Base-by-base conservation (phyloP, 2,113 vertebrate species). In the Pteruthius melanotis region DNA sequence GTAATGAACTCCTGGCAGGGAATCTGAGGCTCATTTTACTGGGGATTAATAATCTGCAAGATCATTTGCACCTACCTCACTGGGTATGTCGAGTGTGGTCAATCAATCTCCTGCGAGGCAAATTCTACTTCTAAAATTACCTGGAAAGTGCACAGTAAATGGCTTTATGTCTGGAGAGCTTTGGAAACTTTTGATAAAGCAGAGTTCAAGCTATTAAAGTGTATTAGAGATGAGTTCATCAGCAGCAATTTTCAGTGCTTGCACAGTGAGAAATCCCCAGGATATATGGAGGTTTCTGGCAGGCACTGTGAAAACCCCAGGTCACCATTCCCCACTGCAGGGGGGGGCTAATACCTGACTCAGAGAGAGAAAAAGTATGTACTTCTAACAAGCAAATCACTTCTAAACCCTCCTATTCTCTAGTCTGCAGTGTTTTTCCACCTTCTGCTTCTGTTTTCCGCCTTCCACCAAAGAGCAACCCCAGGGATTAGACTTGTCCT, bases 171-270 rank as follows among this genome's bases (percentile, higher is more conserved):
- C 91, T 88, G 83, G 80, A 86, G 92, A 89, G 61, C 70, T 95
- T 69, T 82, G 37, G 75, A 89, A 96, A 94, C 85, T 96, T 96
- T 68, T 79, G 76, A 94, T 94, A 78, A 94, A 96, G 74, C 39
- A 50, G 52, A 74, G 64, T 81, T 88, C 54, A 81, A 63, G 80
- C 42, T 54, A 50, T 70, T 88, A 42, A 77, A 90, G 31, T 23
- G 4, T 49, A 56, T 93, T 75, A 93, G 77, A 53, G 39, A 74
- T 18, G 16, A 93, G 65, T 81, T 92, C 21, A 83, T 53, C 68
- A 80, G 42, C 2, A 90, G 64, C 14, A 47, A 69, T 83, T 88
- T 74, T 59, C 59, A 42, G 66, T 54, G 45, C 45, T 86, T 72
- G 45, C 40, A 13, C 33, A 56, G 27, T 80, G 45, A 75, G 44